phyloP scores from a whole-genome alignment of 2,888 invertebrate species.

The Mycogona germanica region DNA sequence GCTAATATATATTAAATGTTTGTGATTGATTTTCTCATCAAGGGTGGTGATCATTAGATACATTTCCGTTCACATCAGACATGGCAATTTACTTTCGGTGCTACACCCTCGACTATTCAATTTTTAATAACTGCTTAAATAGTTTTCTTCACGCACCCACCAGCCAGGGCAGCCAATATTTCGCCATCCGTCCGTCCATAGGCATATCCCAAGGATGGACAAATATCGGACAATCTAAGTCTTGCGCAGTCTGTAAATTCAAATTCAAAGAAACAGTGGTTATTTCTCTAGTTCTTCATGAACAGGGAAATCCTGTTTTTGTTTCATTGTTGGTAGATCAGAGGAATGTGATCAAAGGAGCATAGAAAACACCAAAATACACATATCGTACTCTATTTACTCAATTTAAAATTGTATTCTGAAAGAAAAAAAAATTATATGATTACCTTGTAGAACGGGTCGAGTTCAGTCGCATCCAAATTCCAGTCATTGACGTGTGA shows the following conservation, averaged over 20 bases:
- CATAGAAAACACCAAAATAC: slow-evolving; percentile 3
- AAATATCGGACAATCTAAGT: slow-evolving; percentile 39
- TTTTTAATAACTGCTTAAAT: no score
- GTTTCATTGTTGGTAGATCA: no score
- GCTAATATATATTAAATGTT: no score
- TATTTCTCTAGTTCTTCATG: no score
- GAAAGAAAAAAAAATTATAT: neutral
- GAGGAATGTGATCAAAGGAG: no score
- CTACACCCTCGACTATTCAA: no score
- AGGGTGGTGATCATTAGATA: no score
- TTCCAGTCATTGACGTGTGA: slow-evolving; percentile 44
- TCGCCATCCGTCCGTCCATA: slow-evolving; percentile 37
- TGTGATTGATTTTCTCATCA: no score
- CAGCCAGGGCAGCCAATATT: slow-evolving; percentile 45
- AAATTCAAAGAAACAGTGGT: neutral
- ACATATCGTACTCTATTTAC: neutral
- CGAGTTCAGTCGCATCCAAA: slow-evolving; percentile 39
- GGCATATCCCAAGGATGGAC: slow-evolving; percentile 47
- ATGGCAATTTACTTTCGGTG: no score
- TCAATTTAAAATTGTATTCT: no score
- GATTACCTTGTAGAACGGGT: slow-evolving; percentile 40
- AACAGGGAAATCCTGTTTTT: neutral
- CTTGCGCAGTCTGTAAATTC: slow-evolving; percentile 36
- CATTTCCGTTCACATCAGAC: no score
- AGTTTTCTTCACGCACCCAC: slow-evolving; percentile 34